phyloP scores from a whole-genome alignment of 1,140 invertebrate species.

The Limonius californicus region DNA sequence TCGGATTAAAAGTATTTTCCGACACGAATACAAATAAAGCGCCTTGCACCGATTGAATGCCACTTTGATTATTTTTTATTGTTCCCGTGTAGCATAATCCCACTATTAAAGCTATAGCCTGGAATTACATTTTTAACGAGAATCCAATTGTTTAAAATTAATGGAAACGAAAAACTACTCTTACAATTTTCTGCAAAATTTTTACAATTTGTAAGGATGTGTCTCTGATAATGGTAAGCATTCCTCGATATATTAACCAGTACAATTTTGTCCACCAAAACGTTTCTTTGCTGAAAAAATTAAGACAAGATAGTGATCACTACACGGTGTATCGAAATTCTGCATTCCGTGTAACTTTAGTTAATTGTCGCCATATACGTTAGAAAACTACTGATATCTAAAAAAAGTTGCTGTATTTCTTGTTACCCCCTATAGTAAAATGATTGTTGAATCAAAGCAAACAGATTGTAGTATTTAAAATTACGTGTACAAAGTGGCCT shows the following conservation, averaged over 20 bases:
- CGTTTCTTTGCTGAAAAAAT: slow-evolving; percentile 46
- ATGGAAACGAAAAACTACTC: too few species aligned
- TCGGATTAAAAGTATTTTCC: slow-evolving; percentile 82
- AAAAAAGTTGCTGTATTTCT: background rate
- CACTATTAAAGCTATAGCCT: slow-evolving; percentile 70
- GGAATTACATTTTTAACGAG: slow-evolving; percentile 12
- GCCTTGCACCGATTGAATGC: slow-evolving; percentile 79
- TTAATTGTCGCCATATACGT: too few species aligned
- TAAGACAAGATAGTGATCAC: too few species aligned
- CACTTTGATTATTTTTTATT: slow-evolving; percentile 60
- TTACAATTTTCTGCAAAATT: slow-evolving; percentile 75
- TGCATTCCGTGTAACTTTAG: too few species aligned
- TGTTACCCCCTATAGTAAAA: too few species aligned
- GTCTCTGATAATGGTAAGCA: slow-evolving; percentile 66
- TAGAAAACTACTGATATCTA: background rate
- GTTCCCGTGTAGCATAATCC: slow-evolving; percentile 75
- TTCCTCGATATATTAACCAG: slow-evolving; percentile 66
- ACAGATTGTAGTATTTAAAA: too few species aligned
- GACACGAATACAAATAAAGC: slow-evolving; percentile 78
- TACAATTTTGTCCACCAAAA: slow-evolving; percentile 62
- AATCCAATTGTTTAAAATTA: background rate
- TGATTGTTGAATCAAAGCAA: too few species aligned
- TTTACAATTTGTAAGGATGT: slow-evolving; percentile 66
- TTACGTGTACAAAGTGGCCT: too few species aligned
- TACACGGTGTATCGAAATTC: too few species aligned